Conservation (phyloP, 2,113 vertebrate genomes). For the Bettongia penicillata region DNA sequence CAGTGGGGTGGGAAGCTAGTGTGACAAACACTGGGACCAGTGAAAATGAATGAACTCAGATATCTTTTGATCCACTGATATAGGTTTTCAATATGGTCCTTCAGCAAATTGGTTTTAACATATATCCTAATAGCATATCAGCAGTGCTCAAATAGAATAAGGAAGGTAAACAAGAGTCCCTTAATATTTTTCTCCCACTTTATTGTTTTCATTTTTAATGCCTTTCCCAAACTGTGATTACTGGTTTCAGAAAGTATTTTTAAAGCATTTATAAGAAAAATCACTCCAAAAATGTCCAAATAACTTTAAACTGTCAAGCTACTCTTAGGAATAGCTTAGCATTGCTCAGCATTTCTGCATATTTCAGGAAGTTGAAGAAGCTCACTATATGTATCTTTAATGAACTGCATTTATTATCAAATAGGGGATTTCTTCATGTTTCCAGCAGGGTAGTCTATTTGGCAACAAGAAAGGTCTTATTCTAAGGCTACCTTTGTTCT, state of each 20-base stretch:
- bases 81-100: slow-evolving; percentile 51
- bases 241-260: slow-evolving; percentile 61
- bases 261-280: slow-evolving; percentile 47
- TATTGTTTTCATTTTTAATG: slow-evolving; percentile 42
- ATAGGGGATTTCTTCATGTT: slow-evolving; percentile 13
- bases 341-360: slow-evolving; percentile 33
- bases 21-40: slow-evolving; percentile 52
- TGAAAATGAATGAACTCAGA: slow-evolving; percentile 65
- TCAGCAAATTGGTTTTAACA: slow-evolving; percentile 42
- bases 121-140: neutral
- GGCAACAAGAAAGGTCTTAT: slow-evolving; percentile 55
- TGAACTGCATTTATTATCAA: slow-evolving; percentile 76
- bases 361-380: slow-evolving; percentile 62
- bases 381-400: slow-evolving; percentile 73
- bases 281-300: slow-evolving; percentile 54
- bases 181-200: neutral
- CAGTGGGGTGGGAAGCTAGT: slow-evolving; percentile 53
- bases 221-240: slow-evolving; percentile 30
- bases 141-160: neutral
- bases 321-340: slow-evolving; percentile 60
- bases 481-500: slow-evolving; percentile 31
- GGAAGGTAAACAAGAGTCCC: slow-evolving; percentile 46
- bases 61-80: slow-evolving; percentile 43
- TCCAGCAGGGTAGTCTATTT: slow-evolving; percentile 54
- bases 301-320: slow-evolving; percentile 49